phyloP scores from a whole-genome alignment of 2,888 invertebrate species.

The Herminia tarsipennalis region DNA sequence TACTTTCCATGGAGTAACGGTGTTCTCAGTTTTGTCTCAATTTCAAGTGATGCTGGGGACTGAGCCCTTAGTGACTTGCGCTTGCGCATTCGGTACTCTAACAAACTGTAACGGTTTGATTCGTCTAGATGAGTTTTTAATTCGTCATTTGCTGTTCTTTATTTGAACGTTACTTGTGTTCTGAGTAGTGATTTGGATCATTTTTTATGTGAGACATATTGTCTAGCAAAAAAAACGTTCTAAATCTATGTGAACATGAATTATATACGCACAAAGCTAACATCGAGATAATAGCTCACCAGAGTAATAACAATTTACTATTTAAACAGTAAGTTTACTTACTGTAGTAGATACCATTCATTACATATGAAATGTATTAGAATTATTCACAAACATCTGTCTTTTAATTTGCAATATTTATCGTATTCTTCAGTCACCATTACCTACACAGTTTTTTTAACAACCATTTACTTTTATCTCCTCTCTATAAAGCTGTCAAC shows the following conservation, averaged over 20 bases:
- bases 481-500: constrained; percentile 58
- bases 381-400: background rate
- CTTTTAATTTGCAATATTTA: background rate
- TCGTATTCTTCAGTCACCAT: no score
- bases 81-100: constrained; percentile 17
- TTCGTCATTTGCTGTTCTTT: constrained; percentile 24
- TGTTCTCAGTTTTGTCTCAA: constrained; percentile 68
- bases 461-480: constrained; percentile 31
- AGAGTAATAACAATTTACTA: no score
- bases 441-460: background rate
- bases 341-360: background rate
- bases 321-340: no score
- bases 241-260: background rate
- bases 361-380: background rate
- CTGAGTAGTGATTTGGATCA: constrained; percentile 7
- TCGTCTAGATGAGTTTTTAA: constrained; percentile 44
- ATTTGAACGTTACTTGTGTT: constrained; percentile 20
- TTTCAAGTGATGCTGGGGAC: constrained; percentile 60
- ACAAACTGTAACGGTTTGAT: constrained; percentile 42
- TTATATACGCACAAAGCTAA: background rate
- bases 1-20: constrained; percentile 76
- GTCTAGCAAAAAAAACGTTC: background rate
- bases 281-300: no score
- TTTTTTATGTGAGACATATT: constrained; percentile 2
- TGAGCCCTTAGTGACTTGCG: constrained; percentile 18